phyloP scores from a whole-genome alignment of 2,797 vertebrate species.

The Champsocephalus gunnari region DNA sequence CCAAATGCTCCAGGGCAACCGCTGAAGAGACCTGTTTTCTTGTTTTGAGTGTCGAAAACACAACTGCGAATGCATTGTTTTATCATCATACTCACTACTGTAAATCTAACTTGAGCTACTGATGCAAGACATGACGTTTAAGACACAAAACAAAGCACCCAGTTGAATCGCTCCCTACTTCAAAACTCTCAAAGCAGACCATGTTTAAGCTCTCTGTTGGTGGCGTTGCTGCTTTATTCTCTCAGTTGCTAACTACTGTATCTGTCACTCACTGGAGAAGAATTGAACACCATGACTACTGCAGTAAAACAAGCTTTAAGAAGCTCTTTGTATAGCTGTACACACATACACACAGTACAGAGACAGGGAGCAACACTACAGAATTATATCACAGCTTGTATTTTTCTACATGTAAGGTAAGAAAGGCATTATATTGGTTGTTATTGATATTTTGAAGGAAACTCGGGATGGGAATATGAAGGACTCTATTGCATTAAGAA shows the following conservation, averaged over 20 bases:
- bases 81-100: conserved; percentile 10
- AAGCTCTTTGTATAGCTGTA: conserved; percentile 42
- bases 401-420: conserved; percentile 57
- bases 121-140: background rate
- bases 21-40: conserved; percentile 39
- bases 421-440: background rate
- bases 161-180: background rate
- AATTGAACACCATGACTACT: conserved; percentile 83
- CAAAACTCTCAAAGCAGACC: background rate
- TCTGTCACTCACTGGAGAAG: conserved; percentile 65
- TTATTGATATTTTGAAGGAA: background rate
- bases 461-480: no score
- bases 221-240: conserved; percentile 72
- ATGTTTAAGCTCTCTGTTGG: conserved; percentile 32
- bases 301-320: conserved; percentile 76
- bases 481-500: no score
- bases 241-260: conserved; percentile 63
- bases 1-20: conserved; percentile 70
- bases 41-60: conserved; percentile 17
- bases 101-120: background rate
- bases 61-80: conserved; percentile 15
- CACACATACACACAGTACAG: conserved; percentile 29
- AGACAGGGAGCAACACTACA: conserved; percentile 26
- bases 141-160: background rate
- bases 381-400: conserved; percentile 3